Evolutionary conservation across 2,113 vertebrate genomes (phyloP), one percentile per base, ranked within the genome.

Genomic region (Catharus fuscescens): DNA sequence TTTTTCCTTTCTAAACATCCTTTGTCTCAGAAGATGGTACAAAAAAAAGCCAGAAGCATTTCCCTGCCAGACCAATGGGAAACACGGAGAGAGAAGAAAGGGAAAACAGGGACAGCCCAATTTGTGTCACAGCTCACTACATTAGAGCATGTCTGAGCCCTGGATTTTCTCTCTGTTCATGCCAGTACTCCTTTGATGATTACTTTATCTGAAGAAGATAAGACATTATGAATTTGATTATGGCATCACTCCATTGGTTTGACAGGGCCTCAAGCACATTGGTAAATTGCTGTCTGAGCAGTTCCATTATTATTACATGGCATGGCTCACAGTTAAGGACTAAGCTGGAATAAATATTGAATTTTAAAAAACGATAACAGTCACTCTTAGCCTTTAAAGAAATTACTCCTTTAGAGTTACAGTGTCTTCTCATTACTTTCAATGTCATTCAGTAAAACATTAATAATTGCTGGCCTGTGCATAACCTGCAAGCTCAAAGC

Each of bases 151-250:
- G 95, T 95, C 96, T 97, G 73, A 95, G 86, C 93, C 85, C 82
- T 94, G 86, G 87, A 44, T 94, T 92, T 95, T 88, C 82, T 80
- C 92, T 92, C 92, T 95, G 92, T 92, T 95, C 93, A 80, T 95
- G 95, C 91, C 93, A 91, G 84, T 76, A 73, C 92, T 62, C 78
- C 72, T 84, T 94, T 73, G 72, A 80, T 73, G 92, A 90, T 94
- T 80, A 48, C 91, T 94, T 84, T 93, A 90, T 92, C 95, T 91
- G 80, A 79, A 64, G 82, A 85, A 77, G 95, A 93, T 87, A 88
- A 95, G 93, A 71, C 89, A 45, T 90, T 56, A 83, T 54, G 84
- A 94, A 69, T 93, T 93, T 91, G 94, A 93, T 93, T 91, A 88
- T 34, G 57, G 90, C 95, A 80, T 88, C 88, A 36, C 88, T 85